Percentiles rank a stretch among this genome's conserved stretches.
phyloP scores from a whole-genome alignment of 2,797 vertebrate species.

The Muraenolepis orangiensis region DNA sequence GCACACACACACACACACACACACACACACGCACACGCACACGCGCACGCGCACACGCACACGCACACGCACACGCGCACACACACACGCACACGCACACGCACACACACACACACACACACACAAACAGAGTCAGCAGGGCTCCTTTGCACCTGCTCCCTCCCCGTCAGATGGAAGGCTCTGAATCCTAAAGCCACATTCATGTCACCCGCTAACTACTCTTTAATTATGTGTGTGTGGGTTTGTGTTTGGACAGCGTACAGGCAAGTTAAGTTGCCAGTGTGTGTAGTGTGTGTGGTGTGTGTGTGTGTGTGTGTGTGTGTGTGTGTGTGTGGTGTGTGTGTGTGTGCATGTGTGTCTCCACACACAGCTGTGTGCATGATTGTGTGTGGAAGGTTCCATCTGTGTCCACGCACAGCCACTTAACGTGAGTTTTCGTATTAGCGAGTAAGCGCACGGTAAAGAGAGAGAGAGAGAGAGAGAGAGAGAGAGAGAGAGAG shows the following conservation, averaged over 20 bases:
- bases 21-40: not conserved
- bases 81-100: not conserved
- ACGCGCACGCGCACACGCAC: not conserved
- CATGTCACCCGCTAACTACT: constrained; percentile 45
- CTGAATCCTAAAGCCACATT: constrained; percentile 44
- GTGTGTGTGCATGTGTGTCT: constrained; percentile 33
- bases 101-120: not conserved
- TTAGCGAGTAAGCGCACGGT: constrained; percentile 1
- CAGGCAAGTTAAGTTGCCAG: constrained; percentile 1
- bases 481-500: constrained; percentile 18
- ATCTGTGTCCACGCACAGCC: constrained; percentile 45
- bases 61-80: not conserved
- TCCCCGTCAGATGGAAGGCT: constrained; percentile 27
- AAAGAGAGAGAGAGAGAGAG: constrained; percentile 14
- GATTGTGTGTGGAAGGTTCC: constrained; percentile 3
- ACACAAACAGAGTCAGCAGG: constrained; percentile 26
- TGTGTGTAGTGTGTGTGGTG: constrained; percentile 32
- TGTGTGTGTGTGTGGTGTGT: constrained; percentile 10
- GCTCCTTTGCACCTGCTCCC: constrained; percentile 42
- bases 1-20: no score
- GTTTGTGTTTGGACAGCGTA: not conserved
- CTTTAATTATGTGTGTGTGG: constrained; percentile 46
- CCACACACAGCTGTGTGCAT: constrained; percentile 37
- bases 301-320: constrained; percentile 9
- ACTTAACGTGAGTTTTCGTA: constrained; percentile 9